Base-by-base conservation (phyloP, 2,888 invertebrate species). In the Lysandra coridon region DNA sequence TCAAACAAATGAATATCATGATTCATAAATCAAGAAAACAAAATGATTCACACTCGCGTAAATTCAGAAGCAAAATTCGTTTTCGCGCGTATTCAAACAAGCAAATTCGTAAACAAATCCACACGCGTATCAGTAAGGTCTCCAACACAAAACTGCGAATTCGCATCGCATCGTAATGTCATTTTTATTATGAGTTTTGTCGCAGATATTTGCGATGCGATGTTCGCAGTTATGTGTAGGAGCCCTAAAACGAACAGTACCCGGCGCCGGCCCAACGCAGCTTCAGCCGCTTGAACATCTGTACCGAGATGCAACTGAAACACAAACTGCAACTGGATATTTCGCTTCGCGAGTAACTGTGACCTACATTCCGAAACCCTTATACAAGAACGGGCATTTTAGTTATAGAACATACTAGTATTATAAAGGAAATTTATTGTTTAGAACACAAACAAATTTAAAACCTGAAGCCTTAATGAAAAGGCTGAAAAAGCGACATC, bases 281-380 rank as follows among this genome's bases (percentile, higher is more conserved):
- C 82, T 83, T 85, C 82, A 87, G 80, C 81, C 85, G 85, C 74
- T 84, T 82, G 83, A 83, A 85, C 60, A 86, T 81, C 83, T 84
- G 84, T 78, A 83, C 81, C 53, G 84, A 82, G 78, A 85, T 79
- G 44, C 83, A 85, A 83, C 86, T 86, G 86, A 79, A 85, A 85
- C 30, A 49, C 30, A 53, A 75, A 74, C 4, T 14, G 30, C 2
- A 12, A 53, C 49, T 44, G 30, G 37, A n/a, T 23, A 10, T 40
- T 44, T 44, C 74, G 6, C 6, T 4, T 69, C 23, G 33, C 17
- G 14, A 14, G 62, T 62, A 62, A 23, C n/a, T 62, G 7, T 62
- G 62, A 62, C n/a, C 62, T 62, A 62, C 57, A 62, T 62, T 62
- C 7, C n/a, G 6, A 62, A 62, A 62, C 57, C 14, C 17, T 57